Evolutionary conservation across 2,113 vertebrate genomes (phyloP).

Genomic region (Sturnus vulgaris): DNA sequence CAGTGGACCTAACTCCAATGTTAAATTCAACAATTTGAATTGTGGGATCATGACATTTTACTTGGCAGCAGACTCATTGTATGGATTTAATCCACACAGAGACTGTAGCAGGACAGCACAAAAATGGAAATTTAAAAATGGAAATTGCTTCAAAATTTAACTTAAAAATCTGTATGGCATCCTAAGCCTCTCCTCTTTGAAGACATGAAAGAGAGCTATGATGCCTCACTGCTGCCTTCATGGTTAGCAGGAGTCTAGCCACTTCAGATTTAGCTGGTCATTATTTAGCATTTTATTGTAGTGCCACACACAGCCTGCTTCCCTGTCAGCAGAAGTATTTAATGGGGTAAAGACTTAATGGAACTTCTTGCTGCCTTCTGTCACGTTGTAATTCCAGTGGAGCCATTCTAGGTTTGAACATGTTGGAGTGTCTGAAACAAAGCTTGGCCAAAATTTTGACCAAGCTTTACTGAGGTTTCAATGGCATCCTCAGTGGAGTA

Average conservation of each 20-base stretch:
- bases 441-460: slow-evolving; percentile 20
- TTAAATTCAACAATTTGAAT: not conserved
- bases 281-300: not conserved
- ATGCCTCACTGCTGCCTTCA: slow-evolving; percentile 1
- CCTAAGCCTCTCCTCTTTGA: not conserved
- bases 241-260: not conserved
- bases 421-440: slow-evolving; percentile 39
- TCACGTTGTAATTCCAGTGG: not conserved
- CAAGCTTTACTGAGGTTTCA: slow-evolving; percentile 37
- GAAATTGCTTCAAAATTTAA: not conserved
- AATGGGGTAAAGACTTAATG: slow-evolving; percentile 15
- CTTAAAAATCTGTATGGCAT: not conserved
- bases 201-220: not conserved
- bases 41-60: not conserved
- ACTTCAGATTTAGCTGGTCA: slow-evolving; percentile 14
- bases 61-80: slow-evolving; percentile 6
- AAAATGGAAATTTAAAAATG: not conserved
- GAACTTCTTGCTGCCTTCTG: slow-evolving; percentile 40
- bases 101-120: not conserved
- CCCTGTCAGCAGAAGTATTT: slow-evolving; percentile 38
- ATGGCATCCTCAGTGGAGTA: not conserved
- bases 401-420: not conserved
- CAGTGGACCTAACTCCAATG: not conserved
- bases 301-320: not conserved
- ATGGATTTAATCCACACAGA: not conserved